A percentile compares a stretch with the other conserved stretches of the same genome.
Conservation (phyloP, 2,113 vertebrate species). For the Anseranas semipalmata region DNA sequence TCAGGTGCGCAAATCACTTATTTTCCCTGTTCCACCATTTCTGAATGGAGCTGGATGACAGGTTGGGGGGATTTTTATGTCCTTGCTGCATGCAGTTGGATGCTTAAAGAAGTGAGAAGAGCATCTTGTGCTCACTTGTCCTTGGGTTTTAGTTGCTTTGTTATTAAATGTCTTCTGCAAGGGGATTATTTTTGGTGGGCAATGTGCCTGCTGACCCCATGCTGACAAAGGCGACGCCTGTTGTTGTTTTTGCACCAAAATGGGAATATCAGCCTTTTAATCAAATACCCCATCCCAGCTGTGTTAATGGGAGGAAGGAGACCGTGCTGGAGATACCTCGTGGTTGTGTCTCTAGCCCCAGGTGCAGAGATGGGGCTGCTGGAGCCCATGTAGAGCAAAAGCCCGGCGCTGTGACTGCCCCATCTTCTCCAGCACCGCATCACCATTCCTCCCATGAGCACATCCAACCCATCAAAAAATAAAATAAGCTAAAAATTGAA, state of each 20-base stretch:
- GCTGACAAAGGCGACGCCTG: neutral
- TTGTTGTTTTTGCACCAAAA: neutral
- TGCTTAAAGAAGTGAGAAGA: neutral
- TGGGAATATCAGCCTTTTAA: neutral
- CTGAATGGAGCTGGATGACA: neutral
- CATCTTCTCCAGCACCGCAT: neutral
- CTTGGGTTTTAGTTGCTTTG: neutral
- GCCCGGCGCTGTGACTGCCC: neutral
- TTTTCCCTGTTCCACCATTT: neutral
- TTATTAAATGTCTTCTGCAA: accelerated
- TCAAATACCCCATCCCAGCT: accelerated
- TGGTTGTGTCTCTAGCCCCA: neutral
- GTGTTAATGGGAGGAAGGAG: neutral
- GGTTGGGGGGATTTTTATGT: neutral
- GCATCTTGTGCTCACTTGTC: neutral
- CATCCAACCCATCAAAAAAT: neutral
- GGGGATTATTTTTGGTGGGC: accelerated
- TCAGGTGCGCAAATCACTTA: neutral
- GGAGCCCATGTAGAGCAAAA: accelerated
- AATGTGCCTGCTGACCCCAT: neutral
- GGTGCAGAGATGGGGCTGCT: neutral
- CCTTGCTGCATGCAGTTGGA: neutral
- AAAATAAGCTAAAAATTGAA: too few relatives aligned
- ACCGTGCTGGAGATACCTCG: accelerated
- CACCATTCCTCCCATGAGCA: neutral